Evolutionary conservation across 37 sponge, comb jelly and placozoan species (phyloP), one percentile per base, ranked within the genome.

Genomic region (Ephydatia muelleri): DNA sequence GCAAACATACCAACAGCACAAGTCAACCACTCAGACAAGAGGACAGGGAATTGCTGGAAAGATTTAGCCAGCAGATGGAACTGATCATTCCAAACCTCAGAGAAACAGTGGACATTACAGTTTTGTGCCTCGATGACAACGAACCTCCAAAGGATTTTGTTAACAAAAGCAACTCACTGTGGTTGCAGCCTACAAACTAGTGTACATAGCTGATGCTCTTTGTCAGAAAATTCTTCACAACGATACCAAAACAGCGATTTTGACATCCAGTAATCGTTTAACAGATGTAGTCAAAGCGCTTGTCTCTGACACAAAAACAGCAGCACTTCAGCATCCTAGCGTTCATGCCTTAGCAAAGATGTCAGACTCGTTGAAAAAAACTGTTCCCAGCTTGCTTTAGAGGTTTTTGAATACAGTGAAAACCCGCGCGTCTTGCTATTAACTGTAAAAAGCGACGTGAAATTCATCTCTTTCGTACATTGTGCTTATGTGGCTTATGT

Each of bases 151-250:
- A 74, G 37, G 80, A 90, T 29, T 93, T 93, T 84, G 94, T 93
- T 23, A 83, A 84, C 31, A 86, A 90, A 72, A 82, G 82, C 81
- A 93, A 93, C 35, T 87, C 30, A 68, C 87, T 0, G 82, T 93
- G 36, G 91, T 93, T n/a, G 81, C 85, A 22, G 90, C 94, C 68
- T 93, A 93, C 80, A 93, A 93, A 76, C 83, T 93, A 49, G 94
- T 93, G 48, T 93, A 93, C 49, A 64, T 93, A 26, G 96, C 91
- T 4, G 93, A 95, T 73, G 81, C 93, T 25, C 73, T 95, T 31
- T 83, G 75, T 80, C 90, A 92, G 67, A 95, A 95, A 86, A 86
- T 95, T 67, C 47, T 83, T 30, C 90, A 95, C 79, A 88, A 68
- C 37, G 83, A 82, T 23, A 90, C 87, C 14, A 92, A 85, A 37